Evolutionary conservation across 2,113 vertebrate genomes (phyloP), one percentile per base, ranked within the genome.

Genomic region (Urocynchramus pylzowi): DNA sequence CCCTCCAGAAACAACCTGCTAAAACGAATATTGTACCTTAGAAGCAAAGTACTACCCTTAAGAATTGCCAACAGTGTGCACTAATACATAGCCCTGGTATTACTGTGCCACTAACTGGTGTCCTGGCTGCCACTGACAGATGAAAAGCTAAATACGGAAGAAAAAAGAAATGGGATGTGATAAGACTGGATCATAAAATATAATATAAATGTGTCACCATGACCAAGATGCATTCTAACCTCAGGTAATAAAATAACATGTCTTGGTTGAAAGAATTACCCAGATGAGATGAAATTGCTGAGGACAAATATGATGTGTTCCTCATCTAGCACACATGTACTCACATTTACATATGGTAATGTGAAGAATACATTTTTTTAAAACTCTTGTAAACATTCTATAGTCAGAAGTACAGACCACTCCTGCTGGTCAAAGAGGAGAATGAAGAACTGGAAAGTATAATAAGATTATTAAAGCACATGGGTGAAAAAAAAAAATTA

Each of bases 1-100:
- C 83, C 93, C 91, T 92, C 90, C 80, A 95, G 93, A 96, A 95
- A 97, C 73, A 95, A 85, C 65, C 64, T 75, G 60, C 57, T 94
- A 74, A 63, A 89, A 93, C 24, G 30, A 93, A 76, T 64, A 71
- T 33, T 39, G 30, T 80, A 82, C 49, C 9, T 79, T 6, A 35
- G 54, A 92, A 95, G 64, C 67, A 31, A 89, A 84, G 47, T 3
- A 44, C 35, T 73, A 61, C 10, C 82, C 87, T 90, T 56, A 59
- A 50, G 74, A 90, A 82, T 1, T 63, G 85, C 84, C 79, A 54
- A 2, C 0, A 1, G 90, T 16, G 9, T 2, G 31, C 54, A 61
- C 50, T 63, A 53, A 64, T 15, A 76, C 75, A 52, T 5, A 65
- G 79, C 64, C 57, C 73, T 73, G 60, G 61, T 30, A 81, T 52